Evolutionary conservation across 2,888 invertebrate genomes (phyloP).

Genomic region (Pasiphila rectangulata): DNA sequence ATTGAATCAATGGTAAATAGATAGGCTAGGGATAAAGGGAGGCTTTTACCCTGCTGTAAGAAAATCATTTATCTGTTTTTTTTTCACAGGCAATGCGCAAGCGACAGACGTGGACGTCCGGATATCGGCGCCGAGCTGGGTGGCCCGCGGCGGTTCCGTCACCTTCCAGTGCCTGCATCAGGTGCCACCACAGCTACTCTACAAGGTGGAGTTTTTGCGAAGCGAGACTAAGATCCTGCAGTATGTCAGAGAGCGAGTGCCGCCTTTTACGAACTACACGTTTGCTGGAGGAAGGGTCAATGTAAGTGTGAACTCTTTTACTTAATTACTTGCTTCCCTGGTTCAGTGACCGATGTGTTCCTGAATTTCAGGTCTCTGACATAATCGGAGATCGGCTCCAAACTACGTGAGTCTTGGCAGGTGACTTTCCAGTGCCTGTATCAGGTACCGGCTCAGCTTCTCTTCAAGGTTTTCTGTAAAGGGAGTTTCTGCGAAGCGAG

Average conservation of each 20-base stretch:
- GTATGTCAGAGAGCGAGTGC: conserved; percentile 87
- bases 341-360: too few species aligned
- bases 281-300: conserved; percentile 86
- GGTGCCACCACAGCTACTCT: conserved; percentile 86
- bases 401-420: too few species aligned
- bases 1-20: too few species aligned
- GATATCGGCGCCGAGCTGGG: conserved; percentile 86
- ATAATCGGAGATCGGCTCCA: too few species aligned
- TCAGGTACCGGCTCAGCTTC: too few species aligned
- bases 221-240: conserved; percentile 86
- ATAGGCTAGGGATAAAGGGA: too few species aligned
- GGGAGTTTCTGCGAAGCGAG: too few species aligned
- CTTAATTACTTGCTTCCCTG: neutral
- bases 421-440: too few species aligned
- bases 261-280: conserved; percentile 85
- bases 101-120: conserved; percentile 83
- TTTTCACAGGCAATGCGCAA: conserved; percentile 57
- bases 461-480: too few species aligned
- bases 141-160: conserved; percentile 86
- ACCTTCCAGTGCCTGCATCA: conserved; percentile 88
- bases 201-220: conserved; percentile 85
- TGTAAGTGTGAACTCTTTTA: too few species aligned
- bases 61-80: neutral
- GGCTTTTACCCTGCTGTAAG: too few species aligned
- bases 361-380: too few species aligned